Conservation (phyloP, 2,797 vertebrate genomes). For the Acipenser oxyrinchus region DNA sequence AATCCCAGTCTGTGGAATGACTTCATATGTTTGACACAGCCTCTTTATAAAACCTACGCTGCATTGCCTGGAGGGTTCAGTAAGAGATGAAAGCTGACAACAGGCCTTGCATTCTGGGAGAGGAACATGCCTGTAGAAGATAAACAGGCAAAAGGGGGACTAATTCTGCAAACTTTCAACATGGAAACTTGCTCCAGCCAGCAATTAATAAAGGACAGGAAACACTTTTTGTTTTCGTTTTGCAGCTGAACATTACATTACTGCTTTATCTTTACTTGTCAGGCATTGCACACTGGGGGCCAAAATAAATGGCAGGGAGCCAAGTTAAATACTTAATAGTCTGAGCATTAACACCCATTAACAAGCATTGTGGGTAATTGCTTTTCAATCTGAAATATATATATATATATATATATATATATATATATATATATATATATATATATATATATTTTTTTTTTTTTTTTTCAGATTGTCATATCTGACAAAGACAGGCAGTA, state of each 20-base stretch:
- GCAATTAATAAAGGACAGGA: conserved; percentile 73
- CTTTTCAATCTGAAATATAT: conserved; percentile 58
- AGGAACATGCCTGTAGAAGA: conserved; percentile 16
- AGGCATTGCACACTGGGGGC: conserved; percentile 63
- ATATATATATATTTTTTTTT: too few species aligned
- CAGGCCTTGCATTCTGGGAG: conserved; percentile 14
- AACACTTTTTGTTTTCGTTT: conserved; percentile 70
- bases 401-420: too few species aligned
- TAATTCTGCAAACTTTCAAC: conserved; percentile 35
- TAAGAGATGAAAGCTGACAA: conserved; percentile 12
- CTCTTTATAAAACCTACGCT: too few species aligned
- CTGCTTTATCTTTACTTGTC: conserved; percentile 77
- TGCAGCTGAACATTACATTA: conserved; percentile 67
- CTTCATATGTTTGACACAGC: too few species aligned
- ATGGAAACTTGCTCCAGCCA: conserved; percentile 48
- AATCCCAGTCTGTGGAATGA: too few species aligned
- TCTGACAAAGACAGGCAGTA: conserved; percentile 48
- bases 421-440: conserved; percentile 14
- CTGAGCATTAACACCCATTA: conserved; percentile 52
- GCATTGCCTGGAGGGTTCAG: conserved; percentile 3
- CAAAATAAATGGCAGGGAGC: conserved; percentile 45
- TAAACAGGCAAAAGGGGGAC: conserved; percentile 24
- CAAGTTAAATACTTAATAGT: conserved; percentile 40
- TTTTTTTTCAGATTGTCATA: neutral
- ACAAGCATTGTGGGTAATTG: conserved; percentile 60